phyloP scores from a whole-genome alignment of 2,888 invertebrate genomes.

The Temnothorax ravouxi region DNA sequence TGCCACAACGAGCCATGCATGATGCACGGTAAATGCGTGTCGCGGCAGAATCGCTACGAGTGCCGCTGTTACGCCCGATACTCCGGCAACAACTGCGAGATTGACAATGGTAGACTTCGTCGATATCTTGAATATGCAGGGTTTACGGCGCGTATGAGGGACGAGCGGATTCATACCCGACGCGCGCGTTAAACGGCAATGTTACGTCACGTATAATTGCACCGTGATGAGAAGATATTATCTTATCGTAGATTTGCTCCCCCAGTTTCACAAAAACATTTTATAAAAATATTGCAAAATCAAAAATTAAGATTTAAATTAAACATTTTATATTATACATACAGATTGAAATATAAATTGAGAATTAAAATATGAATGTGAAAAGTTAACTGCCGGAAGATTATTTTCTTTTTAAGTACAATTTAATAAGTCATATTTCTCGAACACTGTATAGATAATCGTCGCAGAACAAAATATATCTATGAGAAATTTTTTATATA shows the following conservation, averaged over 20 bases:
- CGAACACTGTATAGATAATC: neutral
- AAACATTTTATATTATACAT: neutral
- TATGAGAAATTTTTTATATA: constrained; percentile 3
- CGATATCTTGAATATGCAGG: constrained; percentile 60
- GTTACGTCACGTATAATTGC: constrained; percentile 36
- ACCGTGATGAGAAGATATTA: neutral
- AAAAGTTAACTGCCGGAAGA: neutral
- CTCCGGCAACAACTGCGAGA: constrained; percentile 95
- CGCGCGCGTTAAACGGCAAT: constrained; percentile 38
- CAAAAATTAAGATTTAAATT: neutral
- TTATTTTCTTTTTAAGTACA: constrained; percentile 1
- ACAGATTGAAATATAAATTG: neutral
- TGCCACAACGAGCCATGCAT: constrained; percentile 94
- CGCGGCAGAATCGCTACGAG: constrained; percentile 92
- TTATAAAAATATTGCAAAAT: neutral
- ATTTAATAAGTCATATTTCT: neutral
- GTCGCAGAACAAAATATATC: neutral
- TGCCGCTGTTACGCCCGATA: constrained; percentile 95
- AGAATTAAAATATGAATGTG: neutral
- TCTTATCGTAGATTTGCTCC: neutral
- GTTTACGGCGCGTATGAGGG: constrained; percentile 48
- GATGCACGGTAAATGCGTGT: constrained; percentile 93
- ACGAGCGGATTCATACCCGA: constrained; percentile 41
- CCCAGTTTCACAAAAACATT: neutral
- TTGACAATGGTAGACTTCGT: constrained; percentile 88